Conservation (phyloP, 2,888 invertebrate genomes). For the Chalcosyrphus nemorum region DNA sequence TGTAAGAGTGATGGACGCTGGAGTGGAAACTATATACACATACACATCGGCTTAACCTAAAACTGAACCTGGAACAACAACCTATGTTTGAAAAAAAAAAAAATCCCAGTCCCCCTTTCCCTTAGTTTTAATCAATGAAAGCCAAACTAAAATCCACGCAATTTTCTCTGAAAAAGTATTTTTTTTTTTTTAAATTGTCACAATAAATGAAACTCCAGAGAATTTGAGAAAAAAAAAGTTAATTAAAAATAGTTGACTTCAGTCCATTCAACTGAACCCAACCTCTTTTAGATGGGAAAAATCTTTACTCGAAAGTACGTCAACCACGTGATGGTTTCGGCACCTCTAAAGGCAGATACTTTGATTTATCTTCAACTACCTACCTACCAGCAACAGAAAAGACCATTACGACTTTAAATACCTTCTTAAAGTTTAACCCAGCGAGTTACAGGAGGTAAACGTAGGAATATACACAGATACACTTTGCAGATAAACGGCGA, state of each 20-base stretch:
- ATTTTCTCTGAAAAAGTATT: neutral
- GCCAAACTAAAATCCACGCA: neutral
- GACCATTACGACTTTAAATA: conserved; percentile 20
- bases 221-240: neutral
- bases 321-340: conserved; percentile 11
- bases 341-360: neutral
- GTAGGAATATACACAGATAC: conserved; percentile 15
- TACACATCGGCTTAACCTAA: neutral
- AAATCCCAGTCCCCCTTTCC: neutral
- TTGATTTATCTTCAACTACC: conserved; percentile 34
- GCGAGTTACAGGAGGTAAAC: conserved; percentile 21
- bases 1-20: neutral
- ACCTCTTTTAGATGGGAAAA: neutral
- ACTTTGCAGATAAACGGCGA: conserved; percentile 26
- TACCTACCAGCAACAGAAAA: neutral
- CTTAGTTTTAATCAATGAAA: conserved; percentile 3
- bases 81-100: neutral
- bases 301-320: neutral
- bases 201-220: neutral
- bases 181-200: neutral
- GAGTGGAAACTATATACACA: neutral
- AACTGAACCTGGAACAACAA: neutral
- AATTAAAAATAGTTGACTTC: neutral
- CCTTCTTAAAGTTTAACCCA: conserved; percentile 48
- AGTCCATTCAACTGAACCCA: neutral